Conservation (phyloP, 2,113 vertebrate genomes). For the Galemys pyrenaicus region DNA sequence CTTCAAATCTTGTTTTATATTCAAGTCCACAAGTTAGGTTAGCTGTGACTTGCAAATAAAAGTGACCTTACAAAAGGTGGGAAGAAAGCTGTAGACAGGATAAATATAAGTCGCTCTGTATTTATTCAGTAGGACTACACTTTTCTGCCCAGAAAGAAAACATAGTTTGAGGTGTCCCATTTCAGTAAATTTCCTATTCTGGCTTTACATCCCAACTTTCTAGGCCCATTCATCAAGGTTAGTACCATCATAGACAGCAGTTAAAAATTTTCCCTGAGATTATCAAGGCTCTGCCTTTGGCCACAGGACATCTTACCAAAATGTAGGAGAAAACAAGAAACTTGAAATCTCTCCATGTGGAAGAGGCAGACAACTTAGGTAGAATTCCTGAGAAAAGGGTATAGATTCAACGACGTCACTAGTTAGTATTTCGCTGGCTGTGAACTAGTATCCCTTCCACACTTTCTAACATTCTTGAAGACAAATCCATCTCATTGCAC, state of each 20-base stretch:
- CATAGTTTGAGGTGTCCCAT: not conserved
- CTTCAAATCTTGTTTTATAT: not conserved
- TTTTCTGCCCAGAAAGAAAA: constrained; percentile 12
- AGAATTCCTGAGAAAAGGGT: constrained; percentile 56
- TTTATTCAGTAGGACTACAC: constrained; percentile 39
- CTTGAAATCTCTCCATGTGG: not conserved
- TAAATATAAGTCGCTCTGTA: not conserved
- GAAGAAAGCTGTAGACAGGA: not conserved
- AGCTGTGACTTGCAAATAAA: not conserved
- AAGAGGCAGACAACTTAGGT: not conserved
- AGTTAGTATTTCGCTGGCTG: not conserved
- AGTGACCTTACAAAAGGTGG: not conserved
- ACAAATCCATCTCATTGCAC: not conserved
- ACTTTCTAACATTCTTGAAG: not conserved
- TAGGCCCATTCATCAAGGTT: not conserved
- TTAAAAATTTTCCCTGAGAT: constrained; percentile 63
- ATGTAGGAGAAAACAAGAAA: not conserved
- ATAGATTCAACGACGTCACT: not conserved
- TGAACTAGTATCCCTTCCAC: not conserved
- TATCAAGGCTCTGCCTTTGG: constrained; percentile 10
- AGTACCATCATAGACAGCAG: not conserved
- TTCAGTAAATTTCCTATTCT: not conserved
- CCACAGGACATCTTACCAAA: not conserved
- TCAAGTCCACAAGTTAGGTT: not conserved
- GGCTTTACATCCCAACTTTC: not conserved